Conservation (phyloP, 2,888 invertebrate species). For the Pandemis heparana region DNA sequence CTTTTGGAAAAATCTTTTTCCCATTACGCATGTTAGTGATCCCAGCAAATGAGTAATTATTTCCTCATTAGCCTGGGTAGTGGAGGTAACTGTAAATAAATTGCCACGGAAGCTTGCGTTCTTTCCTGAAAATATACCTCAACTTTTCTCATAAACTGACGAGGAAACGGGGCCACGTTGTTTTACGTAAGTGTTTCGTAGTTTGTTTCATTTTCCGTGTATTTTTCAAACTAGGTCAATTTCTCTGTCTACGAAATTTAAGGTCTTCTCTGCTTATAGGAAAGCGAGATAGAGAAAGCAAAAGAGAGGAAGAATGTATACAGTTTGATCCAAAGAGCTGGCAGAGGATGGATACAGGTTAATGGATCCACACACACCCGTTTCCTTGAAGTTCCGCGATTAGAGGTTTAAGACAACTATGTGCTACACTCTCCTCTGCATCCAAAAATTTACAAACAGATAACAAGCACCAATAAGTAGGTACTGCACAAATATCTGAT, state of each 20-base stretch:
- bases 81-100: conserved; percentile 57
- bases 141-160: conserved; percentile 40
- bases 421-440: too few species aligned
- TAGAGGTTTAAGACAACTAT: too few species aligned
- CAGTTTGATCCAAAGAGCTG: too few species aligned
- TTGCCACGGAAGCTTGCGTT: conserved; percentile 51
- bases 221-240: conserved; percentile 16
- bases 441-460: too few species aligned
- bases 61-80: conserved; percentile 60
- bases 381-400: too few species aligned
- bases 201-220: conserved; percentile 13
- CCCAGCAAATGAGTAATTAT: conserved; percentile 66
- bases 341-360: too few species aligned
- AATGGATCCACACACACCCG: too few species aligned
- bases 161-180: conserved; percentile 26
- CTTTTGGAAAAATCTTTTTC: conserved; percentile 59
- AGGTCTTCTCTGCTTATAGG: background rate
- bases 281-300: background rate
- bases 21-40: conserved; percentile 60
- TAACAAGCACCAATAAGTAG: too few species aligned
- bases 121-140: conserved; percentile 35
- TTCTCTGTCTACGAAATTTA: background rate
- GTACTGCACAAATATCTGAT: too few species aligned
- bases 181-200: conserved; percentile 33
- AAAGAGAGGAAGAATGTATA: background rate